Base-by-base conservation (phyloP, 2,888 invertebrate genomes). In the Mesochorus sp. region DNA sequence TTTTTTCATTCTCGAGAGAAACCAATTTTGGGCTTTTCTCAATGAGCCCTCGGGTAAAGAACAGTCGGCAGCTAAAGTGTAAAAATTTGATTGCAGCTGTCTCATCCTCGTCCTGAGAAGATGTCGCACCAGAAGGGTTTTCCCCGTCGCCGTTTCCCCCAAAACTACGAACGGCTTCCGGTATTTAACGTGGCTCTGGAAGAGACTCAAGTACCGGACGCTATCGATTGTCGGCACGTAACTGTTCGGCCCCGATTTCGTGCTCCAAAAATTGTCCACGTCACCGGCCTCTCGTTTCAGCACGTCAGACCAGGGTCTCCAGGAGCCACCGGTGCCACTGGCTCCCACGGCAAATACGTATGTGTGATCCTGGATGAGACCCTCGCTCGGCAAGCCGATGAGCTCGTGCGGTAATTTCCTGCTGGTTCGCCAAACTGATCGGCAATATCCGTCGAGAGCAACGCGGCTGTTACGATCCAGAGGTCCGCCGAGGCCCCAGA, bases 131-230 rank as follows among this genome's bases (percentile, higher is more conserved):
- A 93, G 92, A 53, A 92, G 92, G 24, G 93, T 93, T 89, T 95
- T 95, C 8, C 95, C 95, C n/a, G 93, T 93, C 61, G 94, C 92
- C 8, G 92, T 92, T 0, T 93, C 92, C 1, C 95, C 95, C 17
- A 93, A 92, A 76, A 95, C 87, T 66, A 95, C 88, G 67, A 93
- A 87, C 0, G 94, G 93, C 49, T 91, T 87, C 47, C 91, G 91
- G 83, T 93, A 91, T 31, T 90, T 89, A 5, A 94, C 85, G 84
- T 93, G 93, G 42, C 92, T 89, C 17, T 93, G 90, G 53, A 95
- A 86, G 79, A 95, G 89, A 83, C 91, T 92, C 1, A 91, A 89
- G 82, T 88, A 94, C 81, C 93, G 92, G 0, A 93, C 90, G 12
- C 93, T 93, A 79, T 94, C 94, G 17, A 92, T 88, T 0, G 94